Evolutionary conservation across 2,113 vertebrate genomes (phyloP).

Genomic region (Bucco capensis): DNA sequence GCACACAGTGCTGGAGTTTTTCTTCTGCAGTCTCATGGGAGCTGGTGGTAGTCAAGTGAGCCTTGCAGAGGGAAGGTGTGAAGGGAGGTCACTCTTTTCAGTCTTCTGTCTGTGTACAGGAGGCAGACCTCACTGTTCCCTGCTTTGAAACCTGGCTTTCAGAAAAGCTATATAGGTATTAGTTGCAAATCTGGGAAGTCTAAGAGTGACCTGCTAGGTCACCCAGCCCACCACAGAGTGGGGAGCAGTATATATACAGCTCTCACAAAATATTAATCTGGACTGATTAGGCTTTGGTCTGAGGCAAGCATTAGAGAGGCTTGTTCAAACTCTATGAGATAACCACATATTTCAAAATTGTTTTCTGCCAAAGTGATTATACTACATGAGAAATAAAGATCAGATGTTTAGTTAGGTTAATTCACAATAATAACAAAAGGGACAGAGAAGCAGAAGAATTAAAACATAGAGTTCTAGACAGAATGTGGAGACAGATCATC

Average conservation of each 20-base stretch:
- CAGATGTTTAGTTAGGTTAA: not conserved
- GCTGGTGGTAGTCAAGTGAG: not conserved
- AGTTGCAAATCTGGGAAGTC: too few relatives aligned
- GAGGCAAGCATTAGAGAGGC: not conserved
- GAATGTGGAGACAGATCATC: not conserved
- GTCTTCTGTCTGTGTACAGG: not conserved
- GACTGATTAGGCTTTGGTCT: not conserved
- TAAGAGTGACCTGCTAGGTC: not conserved
- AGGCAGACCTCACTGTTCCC: not conserved
- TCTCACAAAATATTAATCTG: not conserved
- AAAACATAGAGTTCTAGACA: not conserved
- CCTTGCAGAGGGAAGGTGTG: not conserved
- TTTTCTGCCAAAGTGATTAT: not conserved
- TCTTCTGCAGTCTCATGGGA: not conserved
- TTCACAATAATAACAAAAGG: not conserved
- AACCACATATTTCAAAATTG: not conserved
- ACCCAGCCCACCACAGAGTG: not conserved
- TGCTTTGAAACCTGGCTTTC: not conserved
- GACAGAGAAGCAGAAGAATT: not conserved
- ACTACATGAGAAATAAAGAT: not conserved
- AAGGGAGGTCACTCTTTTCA: not conserved
- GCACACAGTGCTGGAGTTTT: not conserved
- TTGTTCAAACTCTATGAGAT: not conserved
- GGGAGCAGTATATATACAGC: rapidly evolving
- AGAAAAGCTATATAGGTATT: not conserved